phyloP scores from a whole-genome alignment of 2,888 invertebrate species.

The Rotaria sp. region DNA sequence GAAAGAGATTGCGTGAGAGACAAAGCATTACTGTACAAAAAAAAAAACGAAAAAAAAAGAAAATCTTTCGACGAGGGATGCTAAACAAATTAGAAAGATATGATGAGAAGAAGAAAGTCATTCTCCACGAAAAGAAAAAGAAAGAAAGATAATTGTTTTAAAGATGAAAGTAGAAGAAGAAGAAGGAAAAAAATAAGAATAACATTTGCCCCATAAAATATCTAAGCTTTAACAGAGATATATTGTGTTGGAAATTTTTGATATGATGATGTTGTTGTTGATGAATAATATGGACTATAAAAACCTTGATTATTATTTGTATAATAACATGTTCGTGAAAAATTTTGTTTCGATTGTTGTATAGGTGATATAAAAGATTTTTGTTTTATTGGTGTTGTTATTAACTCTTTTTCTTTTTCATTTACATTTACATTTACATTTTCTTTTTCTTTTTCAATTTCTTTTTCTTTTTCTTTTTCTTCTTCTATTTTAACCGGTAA shows the following conservation, averaged over 20 bases:
- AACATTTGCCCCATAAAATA: background rate
- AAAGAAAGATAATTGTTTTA: too few relatives aligned
- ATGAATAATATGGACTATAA: constrained; percentile 9
- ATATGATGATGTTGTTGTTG: constrained; percentile 11
- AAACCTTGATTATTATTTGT: constrained; percentile 1
- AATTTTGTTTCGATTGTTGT: background rate
- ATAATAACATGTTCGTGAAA: background rate
- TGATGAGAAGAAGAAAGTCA: constrained; percentile 12
- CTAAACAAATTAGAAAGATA: constrained; percentile 6
- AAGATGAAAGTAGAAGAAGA: background rate
- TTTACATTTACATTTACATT: too few relatives aligned
- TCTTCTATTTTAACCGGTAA: background rate
- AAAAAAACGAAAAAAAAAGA: background rate
- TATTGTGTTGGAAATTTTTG: constrained; percentile 6
- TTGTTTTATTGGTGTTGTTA: background rate
- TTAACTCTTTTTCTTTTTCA: background rate
- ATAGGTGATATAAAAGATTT: background rate
- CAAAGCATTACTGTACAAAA: constrained; percentile 22
- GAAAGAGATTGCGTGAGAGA: constrained; percentile 24
- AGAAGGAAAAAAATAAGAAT: background rate
- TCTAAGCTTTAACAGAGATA: constrained; percentile 26
- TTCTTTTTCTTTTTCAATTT: background rate
- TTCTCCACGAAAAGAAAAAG: background rate
- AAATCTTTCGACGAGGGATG: background rate
- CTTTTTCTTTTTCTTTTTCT: background rate